A percentile compares a stretch with the other conserved stretches of the same genome.
phyloP scores from a whole-genome alignment of 2,797 vertebrate genomes.

The Macropus fuliginosus region DNA sequence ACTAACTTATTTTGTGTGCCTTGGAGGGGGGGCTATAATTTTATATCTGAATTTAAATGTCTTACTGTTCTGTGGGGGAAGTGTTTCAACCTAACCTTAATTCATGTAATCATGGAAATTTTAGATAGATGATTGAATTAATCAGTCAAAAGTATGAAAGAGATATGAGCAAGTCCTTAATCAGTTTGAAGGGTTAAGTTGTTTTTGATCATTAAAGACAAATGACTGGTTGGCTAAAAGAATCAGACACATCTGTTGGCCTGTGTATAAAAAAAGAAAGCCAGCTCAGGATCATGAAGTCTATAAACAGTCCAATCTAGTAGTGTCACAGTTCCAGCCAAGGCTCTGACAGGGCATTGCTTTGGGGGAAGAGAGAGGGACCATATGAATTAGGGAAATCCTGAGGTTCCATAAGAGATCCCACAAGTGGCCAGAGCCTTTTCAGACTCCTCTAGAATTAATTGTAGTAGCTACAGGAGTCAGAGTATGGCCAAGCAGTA shows the following conservation, averaged over 20 bases:
- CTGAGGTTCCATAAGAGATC: neutral
- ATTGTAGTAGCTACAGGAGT: neutral
- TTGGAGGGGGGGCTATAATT: neutral
- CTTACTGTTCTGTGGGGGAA: neutral
- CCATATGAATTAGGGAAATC: neutral
- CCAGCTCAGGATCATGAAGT: neutral
- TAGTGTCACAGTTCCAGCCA: neutral
- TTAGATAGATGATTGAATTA: neutral
- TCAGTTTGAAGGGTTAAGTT: neutral
- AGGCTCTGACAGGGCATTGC: neutral
- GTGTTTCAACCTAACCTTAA: neutral
- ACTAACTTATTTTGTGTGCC: neutral
- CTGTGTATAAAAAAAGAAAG: neutral
- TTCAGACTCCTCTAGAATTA: neutral
- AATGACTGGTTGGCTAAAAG: neutral
- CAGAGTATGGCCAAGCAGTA: neutral
- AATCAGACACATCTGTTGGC: neutral
- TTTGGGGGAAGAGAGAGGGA: neutral
- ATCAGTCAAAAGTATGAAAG: neutral
- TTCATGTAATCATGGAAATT: neutral
- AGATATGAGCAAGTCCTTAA: neutral
- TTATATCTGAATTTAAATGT: neutral
- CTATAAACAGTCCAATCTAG: neutral
- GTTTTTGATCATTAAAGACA: neutral
- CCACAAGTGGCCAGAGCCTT: neutral